Evolutionary conservation across 2,797 vertebrate genomes (phyloP).

Genomic region (Poecilia picta): DNA sequence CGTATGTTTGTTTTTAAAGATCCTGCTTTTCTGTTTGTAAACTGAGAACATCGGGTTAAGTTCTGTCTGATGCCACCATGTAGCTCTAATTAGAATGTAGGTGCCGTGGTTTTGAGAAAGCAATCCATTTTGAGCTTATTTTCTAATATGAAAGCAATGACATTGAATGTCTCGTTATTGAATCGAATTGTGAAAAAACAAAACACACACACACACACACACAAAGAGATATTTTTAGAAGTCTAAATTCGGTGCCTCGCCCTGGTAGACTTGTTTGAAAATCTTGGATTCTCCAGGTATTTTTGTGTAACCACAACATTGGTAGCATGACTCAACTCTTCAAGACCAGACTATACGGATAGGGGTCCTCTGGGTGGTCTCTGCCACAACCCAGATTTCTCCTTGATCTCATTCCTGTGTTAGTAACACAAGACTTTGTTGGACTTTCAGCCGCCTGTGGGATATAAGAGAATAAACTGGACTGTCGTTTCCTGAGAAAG

Average conservation of each 20-base stretch:
- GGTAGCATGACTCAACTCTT: conserved; percentile 57
- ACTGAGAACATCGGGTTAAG: conserved; percentile 43
- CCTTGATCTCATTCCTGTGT: conserved; percentile 35
- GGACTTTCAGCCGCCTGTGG: conserved; percentile 26
- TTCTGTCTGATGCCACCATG: conserved; percentile 41
- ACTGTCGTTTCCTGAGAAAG: conserved; percentile 26
- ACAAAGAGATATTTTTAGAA: not conserved
- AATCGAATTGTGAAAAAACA: not conserved
- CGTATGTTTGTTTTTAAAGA: conserved; percentile 1
- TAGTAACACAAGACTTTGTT: conserved; percentile 36
- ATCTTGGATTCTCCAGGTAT: conserved; percentile 63
- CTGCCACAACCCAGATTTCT: conserved; percentile 26
- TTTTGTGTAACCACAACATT: conserved; percentile 48
- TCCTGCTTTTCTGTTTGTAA: conserved; percentile 35
- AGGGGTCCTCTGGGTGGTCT: conserved; percentile 71
- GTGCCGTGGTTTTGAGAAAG: conserved; percentile 30
- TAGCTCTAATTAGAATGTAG: conserved; percentile 42
- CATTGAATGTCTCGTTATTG: not conserved
- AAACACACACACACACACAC: not conserved
- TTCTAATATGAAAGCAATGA: not conserved
- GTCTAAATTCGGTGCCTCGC: conserved; percentile 28
- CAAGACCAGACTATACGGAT: conserved; percentile 38
- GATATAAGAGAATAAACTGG: conserved; percentile 41
- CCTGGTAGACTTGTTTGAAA: conserved; percentile 56
- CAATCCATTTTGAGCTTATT: conserved; percentile 12